Evolutionary conservation across 1,140 invertebrate genomes (phyloP), one percentile per base, ranked within the genome.

Genomic region (Oreohelix idahoensis): DNA sequence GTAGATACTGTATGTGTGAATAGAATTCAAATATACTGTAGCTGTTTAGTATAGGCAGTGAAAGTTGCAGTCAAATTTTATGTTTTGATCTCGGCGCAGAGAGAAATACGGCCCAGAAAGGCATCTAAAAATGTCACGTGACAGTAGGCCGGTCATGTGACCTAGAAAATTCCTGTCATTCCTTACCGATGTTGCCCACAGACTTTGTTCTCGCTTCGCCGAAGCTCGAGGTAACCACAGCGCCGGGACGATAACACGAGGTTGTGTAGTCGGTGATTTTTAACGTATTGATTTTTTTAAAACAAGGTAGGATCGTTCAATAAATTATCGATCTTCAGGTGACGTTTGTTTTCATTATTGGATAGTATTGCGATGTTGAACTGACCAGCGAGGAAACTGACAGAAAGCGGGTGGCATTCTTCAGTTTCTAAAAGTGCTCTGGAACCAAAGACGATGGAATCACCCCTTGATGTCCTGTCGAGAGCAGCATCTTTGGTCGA

Each of bases 161-260:
- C 79, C 79, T 63, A 71, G 53, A 49, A 51, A 81, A 81, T 81
- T 81, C 79, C 69, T 70, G 69, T 81, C 66, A 81, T 81, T 71
- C 79, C 66, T 49, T 4, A 49, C 79, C 42, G 79, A 45, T 81
- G 79, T 79, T 49, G 77, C 77, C 53, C 77, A 79, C 77, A 79
- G 77, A 66, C 77, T 79, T 63, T 66, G 77, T 79, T 79, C 63
- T 63, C 23, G 77, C 23, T 79, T 69, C 53, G 53, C 51, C 58
- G 49, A 66, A 11, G 63, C 32, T 58, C 63, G 58, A 38, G 53
- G 77, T 66, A 69, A 53, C 51, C 51, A n/a, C 58, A 42, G 8
- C 39, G n/a, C 26, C 39, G 13, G 29, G 36, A 53, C 42, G 75
- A 36, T 35, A 53, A 51, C 39, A 49, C 73, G 42, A 4, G 51